phyloP scores from a whole-genome alignment of 1,140 invertebrate species.

The Drosophila ambigua region DNA sequence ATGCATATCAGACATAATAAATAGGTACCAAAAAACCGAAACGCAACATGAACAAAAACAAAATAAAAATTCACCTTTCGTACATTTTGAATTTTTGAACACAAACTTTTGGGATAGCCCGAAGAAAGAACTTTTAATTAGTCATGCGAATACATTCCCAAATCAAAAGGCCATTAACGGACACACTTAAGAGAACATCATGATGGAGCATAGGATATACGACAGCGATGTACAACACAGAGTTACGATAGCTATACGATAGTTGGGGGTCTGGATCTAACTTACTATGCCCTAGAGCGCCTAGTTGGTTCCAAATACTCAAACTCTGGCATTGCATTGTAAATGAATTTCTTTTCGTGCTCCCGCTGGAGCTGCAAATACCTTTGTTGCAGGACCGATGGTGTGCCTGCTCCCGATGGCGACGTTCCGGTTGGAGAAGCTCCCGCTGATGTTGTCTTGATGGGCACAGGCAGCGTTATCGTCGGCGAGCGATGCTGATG shows the following conservation, averaged over 20 bases:
- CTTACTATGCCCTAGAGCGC: conserved; percentile 76
- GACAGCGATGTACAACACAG: conserved; percentile 60
- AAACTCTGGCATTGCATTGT: conserved; percentile 76
- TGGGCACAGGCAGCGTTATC: conserved; percentile 64
- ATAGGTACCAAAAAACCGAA: too few relatives aligned
- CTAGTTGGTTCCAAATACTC: conserved; percentile 70
- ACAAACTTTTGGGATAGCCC: too few relatives aligned
- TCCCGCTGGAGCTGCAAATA: conserved; percentile 77
- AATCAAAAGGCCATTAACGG: too few relatives aligned
- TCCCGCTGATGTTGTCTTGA: conserved; percentile 17
- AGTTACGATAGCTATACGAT: conserved; percentile 57
- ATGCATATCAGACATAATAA: too few relatives aligned
- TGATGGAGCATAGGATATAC: conserved; percentile 17
- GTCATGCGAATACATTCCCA: too few relatives aligned
- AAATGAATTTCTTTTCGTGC: conserved; percentile 77
- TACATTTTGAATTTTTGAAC: too few relatives aligned
- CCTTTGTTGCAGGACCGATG: conserved; percentile 75
- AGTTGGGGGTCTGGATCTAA: conserved; percentile 54
- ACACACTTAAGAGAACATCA: neutral
- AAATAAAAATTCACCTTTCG: too few relatives aligned
- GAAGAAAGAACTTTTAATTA: too few relatives aligned
- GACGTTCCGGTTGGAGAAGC: conserved; percentile 33
- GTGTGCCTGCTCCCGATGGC: conserved; percentile 29
- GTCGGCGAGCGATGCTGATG: conserved; percentile 71
- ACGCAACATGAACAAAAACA: too few relatives aligned